phyloP scores from a whole-genome alignment of 2,888 invertebrate species.

The Drosophila borealis region DNA sequence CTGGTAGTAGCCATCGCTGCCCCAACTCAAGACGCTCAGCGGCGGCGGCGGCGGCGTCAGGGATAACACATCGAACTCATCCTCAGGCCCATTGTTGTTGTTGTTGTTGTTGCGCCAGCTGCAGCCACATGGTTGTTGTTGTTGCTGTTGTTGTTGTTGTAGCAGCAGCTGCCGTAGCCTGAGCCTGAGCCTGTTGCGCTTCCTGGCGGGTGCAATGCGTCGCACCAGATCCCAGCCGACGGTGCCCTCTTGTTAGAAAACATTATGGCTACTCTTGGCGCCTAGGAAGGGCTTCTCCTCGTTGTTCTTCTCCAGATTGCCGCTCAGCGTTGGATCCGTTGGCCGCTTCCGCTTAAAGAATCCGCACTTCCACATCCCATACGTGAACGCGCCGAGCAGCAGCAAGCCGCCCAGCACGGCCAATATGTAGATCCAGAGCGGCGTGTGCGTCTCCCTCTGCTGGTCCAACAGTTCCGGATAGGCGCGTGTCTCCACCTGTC shows the following conservation, averaged over 20 bases:
- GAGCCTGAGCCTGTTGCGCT: conserved; percentile 49
- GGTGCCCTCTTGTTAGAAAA: conserved; percentile 84
- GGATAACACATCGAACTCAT: conserved; percentile 59
- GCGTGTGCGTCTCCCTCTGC: conserved; percentile 90
- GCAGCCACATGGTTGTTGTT: conserved; percentile 13
- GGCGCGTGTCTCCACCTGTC: conserved; percentile 92
- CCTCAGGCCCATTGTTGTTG: conserved; percentile 44
- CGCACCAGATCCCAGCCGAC: conserved; percentile 82
- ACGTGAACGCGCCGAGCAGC: conserved; percentile 91
- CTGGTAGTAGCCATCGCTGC: conserved; percentile 69
- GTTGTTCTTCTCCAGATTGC: conserved; percentile 91
- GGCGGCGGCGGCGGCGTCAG: conserved; percentile 73
- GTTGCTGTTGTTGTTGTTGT: conserved; percentile 10
- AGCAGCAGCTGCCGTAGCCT: conserved; percentile 23
- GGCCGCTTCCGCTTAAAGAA: conserved; percentile 95
- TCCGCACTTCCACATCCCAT: conserved; percentile 94
- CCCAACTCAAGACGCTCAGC: conserved; percentile 63
- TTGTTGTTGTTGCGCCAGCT: conserved; percentile 13
- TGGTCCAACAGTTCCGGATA: conserved; percentile 93
- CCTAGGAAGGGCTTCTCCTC: conserved; percentile 88
- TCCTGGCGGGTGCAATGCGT: conserved; percentile 62
- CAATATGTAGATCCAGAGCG: conserved; percentile 94
- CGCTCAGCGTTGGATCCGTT: conserved; percentile 93
- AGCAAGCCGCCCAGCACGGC: conserved; percentile 94
- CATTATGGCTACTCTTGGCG: conserved; percentile 73